phyloP scores from a whole-genome alignment of 2,113 vertebrate species.

The Glaucidium brasilianum region DNA sequence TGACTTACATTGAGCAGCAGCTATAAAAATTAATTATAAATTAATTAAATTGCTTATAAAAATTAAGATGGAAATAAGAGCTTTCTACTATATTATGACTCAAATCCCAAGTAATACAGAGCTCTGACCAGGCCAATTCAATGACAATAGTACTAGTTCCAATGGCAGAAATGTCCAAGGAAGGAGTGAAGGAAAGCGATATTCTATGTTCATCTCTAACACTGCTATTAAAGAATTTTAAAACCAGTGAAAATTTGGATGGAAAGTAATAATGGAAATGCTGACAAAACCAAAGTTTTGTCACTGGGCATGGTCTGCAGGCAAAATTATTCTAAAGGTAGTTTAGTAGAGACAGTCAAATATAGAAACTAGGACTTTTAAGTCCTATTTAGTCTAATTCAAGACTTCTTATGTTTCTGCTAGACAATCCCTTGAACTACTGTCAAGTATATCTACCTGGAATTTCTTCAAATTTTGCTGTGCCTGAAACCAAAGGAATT shows the following conservation, averaged over 20 bases:
- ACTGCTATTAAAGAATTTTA: not conserved
- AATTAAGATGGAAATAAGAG: not conserved
- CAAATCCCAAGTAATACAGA: not conserved
- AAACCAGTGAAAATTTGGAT: not conserved
- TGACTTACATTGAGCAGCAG: not conserved
- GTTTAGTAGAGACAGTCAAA: not conserved
- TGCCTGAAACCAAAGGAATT: constrained; percentile 13
- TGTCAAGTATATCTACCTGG: not conserved
- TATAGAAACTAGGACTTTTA: not conserved
- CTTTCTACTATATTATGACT: not conserved
- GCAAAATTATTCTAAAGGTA: not conserved
- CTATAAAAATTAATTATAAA: too few relatives aligned
- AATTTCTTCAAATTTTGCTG: constrained; percentile 20
- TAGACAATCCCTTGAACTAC: not conserved
- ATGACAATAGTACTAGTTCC: not conserved
- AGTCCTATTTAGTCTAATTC: constrained; percentile 36
- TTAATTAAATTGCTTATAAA: not conserved
- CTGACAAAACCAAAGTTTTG: not conserved
- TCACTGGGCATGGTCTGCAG: not conserved
- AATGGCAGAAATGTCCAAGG: not conserved
- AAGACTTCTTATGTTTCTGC: constrained; percentile 5
- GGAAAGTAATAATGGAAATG: not conserved
- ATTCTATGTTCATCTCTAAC: not conserved
- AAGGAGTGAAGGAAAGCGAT: not conserved
- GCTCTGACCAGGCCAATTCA: not conserved